Evolutionary conservation across 2,797 vertebrate species (phyloP).

Genomic region (Apodemus agrarius): DNA sequence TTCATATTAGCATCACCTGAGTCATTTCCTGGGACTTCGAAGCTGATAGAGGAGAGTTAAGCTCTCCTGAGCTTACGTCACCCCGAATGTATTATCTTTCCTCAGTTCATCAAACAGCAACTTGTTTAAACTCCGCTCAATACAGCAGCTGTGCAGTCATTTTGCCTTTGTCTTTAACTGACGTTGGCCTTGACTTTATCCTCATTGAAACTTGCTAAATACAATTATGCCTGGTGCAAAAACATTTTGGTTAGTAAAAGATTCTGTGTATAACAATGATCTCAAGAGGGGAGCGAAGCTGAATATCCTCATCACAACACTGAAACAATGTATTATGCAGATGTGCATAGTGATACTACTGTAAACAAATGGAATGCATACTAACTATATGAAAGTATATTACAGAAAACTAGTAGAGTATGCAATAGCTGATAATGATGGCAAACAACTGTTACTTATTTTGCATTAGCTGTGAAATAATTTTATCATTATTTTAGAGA

Average conservation of each 20-base stretch:
- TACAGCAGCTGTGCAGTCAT: background rate
- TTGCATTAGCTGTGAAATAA: background rate
- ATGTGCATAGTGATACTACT: no score
- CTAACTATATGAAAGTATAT: background rate
- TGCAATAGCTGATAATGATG: background rate
- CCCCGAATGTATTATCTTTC: background rate
- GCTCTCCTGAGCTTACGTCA: background rate
- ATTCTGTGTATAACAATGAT: background rate
- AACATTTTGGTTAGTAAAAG: background rate
- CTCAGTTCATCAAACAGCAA: background rate
- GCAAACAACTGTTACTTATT: background rate
- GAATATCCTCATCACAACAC: background rate
- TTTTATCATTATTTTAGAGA: background rate
- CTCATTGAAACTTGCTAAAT: constrained; percentile 34
- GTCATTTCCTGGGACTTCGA: background rate
- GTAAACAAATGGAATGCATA: background rate
- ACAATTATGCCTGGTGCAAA: background rate
- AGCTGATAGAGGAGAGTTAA: background rate
- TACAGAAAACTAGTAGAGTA: background rate
- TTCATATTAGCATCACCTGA: background rate
- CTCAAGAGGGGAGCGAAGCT: background rate
- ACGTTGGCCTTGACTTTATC: background rate
- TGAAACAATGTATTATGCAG: background rate
- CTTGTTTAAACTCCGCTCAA: background rate
- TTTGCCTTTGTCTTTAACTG: background rate